Conservation (phyloP, 2,113 vertebrate genomes). For the Pithys albifrons region DNA sequence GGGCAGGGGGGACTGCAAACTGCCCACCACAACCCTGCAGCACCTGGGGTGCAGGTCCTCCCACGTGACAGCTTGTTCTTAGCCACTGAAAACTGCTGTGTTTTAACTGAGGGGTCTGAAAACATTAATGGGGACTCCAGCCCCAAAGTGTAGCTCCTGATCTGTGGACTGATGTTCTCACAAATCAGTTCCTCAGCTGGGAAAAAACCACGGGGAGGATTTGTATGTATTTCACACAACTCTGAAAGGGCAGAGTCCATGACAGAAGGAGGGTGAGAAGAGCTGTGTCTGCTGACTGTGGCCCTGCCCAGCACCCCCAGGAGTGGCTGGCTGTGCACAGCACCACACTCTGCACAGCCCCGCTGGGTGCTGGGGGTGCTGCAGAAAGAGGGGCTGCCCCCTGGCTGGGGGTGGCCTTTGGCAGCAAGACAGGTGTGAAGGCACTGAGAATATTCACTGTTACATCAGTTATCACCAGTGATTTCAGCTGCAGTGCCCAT, state of each 20-base stretch:
- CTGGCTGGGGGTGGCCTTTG: not conserved
- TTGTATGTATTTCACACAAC: not conserved
- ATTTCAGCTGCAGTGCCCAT: not conserved
- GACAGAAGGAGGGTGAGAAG: not conserved
- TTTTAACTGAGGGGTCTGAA: not conserved
- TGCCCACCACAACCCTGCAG: fast-evolving
- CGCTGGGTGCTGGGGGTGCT: not conserved
- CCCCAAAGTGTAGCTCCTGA: not conserved
- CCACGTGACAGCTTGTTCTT: fast-evolving
- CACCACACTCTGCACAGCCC: not conserved
- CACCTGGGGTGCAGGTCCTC: not conserved
- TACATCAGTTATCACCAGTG: not conserved
- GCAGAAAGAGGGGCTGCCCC: not conserved
- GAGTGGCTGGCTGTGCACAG: not conserved
- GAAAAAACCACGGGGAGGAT: not conserved
- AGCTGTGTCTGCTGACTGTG: not conserved
- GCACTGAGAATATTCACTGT: not conserved
- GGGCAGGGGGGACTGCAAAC: fast-evolving
- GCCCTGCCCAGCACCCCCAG: not conserved
- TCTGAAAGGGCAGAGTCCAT: not conserved
- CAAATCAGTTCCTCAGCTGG: not conserved
- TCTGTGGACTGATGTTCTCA: not conserved
- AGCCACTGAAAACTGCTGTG: not conserved
- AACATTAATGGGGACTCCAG: not conserved
- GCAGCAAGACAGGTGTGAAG: not conserved